Evolutionary conservation across 2,888 invertebrate genomes (phyloP).

Genomic region (Diachrysia chrysitis): DNA sequence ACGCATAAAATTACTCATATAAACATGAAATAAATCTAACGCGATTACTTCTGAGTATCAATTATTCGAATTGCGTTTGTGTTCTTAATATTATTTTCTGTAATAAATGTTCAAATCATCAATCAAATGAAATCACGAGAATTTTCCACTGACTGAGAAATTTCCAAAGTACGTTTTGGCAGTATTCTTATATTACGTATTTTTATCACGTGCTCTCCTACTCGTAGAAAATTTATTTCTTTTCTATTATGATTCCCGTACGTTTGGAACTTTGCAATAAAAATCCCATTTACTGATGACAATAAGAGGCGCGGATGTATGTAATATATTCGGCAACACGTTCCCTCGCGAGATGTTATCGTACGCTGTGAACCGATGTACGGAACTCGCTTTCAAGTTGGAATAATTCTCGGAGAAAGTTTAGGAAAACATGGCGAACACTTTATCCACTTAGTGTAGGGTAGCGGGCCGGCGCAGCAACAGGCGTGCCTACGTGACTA

Average conservation of each 20-base stretch:
- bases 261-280: conserved; percentile 48
- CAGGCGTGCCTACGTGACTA: conserved; percentile 59
- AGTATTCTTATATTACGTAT: conserved; percentile 25
- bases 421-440: conserved; percentile 51
- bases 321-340: conserved; percentile 29
- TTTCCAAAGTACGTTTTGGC: conserved; percentile 23
- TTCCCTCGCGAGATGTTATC: background rate
- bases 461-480: conserved; percentile 59
- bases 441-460: conserved; percentile 57
- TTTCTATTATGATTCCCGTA: conserved; percentile 36
- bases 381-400: background rate
- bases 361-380: conserved; percentile 7
- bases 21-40: conserved; percentile 30
- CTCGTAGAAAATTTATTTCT: conserved; percentile 46
- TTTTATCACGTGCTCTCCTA: conserved; percentile 26
- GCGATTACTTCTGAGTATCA: conserved; percentile 18
- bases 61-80: conserved; percentile 5
- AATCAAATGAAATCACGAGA: conserved; percentile 9
- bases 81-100: background rate
- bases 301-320: conserved; percentile 22
- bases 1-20: conserved; percentile 41
- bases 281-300: conserved; percentile 53
- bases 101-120: conserved; percentile 5
- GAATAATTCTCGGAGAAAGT: conserved; percentile 41
- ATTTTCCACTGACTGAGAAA: conserved; percentile 12